Conservation (phyloP, 37 sponge, comb jelly and placozoan species). For the Amphimedon queenslandica region DNA sequence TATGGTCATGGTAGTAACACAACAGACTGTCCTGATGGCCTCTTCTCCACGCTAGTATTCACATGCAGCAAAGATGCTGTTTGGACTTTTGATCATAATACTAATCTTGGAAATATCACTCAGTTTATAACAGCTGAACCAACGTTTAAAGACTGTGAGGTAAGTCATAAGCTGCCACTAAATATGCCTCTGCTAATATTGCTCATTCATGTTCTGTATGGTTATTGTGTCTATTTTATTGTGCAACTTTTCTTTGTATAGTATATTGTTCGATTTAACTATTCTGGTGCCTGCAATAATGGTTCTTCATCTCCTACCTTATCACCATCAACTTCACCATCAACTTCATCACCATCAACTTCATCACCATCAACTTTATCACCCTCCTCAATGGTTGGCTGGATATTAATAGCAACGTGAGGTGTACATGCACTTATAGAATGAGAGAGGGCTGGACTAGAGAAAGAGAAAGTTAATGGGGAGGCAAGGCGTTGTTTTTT, state of each 20-base stretch:
- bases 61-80: neutral
- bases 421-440: too few relatives aligned
- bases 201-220: neutral
- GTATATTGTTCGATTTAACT: neutral
- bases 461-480: too few relatives aligned
- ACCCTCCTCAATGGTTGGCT: conserved; percentile 15
- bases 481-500: too few relatives aligned
- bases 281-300: neutral
- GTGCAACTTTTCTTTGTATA: neutral
- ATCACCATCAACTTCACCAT: neutral
- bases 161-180: neutral
- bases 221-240: neutral
- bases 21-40: neutral
- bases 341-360: too few relatives aligned
- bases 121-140: neutral
- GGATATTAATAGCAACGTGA: conserved; percentile 53
- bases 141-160: neutral
- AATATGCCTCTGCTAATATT: neutral
- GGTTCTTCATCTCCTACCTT: too few relatives aligned
- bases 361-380: neutral
- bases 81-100: neutral
- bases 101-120: neutral
- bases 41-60: neutral
- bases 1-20: neutral
- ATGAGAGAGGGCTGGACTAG: too few relatives aligned